Conservation (phyloP, 2,888 invertebrate genomes). For the Cantharis rustica region DNA sequence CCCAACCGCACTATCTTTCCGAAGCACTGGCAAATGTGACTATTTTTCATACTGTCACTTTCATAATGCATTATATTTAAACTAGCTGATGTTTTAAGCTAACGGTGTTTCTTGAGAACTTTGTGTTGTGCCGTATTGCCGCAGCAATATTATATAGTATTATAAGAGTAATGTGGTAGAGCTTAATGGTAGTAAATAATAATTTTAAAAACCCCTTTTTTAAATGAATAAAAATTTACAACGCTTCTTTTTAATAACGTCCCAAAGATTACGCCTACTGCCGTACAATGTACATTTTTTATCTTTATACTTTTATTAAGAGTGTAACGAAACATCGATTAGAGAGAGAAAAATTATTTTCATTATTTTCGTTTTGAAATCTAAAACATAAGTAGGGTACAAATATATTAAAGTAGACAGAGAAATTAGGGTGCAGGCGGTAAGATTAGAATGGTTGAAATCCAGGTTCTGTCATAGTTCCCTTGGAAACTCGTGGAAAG, state of each 20-base stretch:
- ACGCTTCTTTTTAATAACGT: not conserved
- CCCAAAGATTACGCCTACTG: not conserved
- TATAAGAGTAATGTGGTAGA: slow-evolving; percentile 34
- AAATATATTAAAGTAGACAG: slow-evolving; percentile 44
- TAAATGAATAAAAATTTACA: not conserved
- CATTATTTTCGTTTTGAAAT: slow-evolving; percentile 38
- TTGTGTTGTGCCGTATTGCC: slow-evolving; percentile 20
- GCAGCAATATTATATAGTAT: slow-evolving; percentile 25
- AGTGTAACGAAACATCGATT: slow-evolving; percentile 26
- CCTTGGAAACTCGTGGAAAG: slow-evolving; percentile 36
- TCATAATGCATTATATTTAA: slow-evolving; percentile 46
- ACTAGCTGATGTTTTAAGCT: slow-evolving; percentile 35
- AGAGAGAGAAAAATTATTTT: slow-evolving; percentile 38
- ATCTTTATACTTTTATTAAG: not conserved
- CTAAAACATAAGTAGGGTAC: slow-evolving; percentile 35
- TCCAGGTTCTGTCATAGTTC: slow-evolving; percentile 36
- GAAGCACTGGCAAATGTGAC: slow-evolving; percentile 44
- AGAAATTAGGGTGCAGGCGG: slow-evolving; percentile 40
- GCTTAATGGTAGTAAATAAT: slow-evolving; percentile 8
- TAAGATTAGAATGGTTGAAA: slow-evolving; percentile 35
- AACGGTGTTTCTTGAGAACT: slow-evolving; percentile 35
- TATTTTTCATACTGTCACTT: slow-evolving; percentile 52
- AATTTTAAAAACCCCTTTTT: not conserved
- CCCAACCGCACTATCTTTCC: slow-evolving; percentile 36
- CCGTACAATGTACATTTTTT: not conserved